Evolutionary conservation across 53 echinoderm and acorn worm species (phyloP), one percentile per base, ranked within the genome.

Genomic region (Pentamera pediparva): DNA sequence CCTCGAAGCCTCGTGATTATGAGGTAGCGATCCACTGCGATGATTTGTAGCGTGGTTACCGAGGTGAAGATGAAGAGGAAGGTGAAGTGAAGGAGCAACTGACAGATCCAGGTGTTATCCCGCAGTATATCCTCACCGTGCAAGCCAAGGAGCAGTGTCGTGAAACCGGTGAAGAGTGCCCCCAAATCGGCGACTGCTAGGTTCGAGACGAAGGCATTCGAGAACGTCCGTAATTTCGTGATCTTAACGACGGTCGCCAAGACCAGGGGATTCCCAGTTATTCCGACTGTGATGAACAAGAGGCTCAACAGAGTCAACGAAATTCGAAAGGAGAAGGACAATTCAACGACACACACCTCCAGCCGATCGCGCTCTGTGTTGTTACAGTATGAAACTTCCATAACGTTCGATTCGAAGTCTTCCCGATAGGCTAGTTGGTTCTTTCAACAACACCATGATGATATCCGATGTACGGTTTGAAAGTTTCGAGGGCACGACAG

Each of bases 31-130:
- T 72, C 73, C 34, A 72, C 73, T 20, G 73, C 73, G 38, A 72
- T 72, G 37, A 52, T 52, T 0, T 72, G 73, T 35, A 72, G 36
- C 3, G 73, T 72, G 5, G 52, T 52, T 21, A 72, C 22, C 24
- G 73, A 72, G 6, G 73, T 72, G 37, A 72, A 72, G 33, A 72
- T 22, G 18, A 72, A 72, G 4, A 72, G 27, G 26, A 72, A 72
- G 9, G 73, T 52, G n/a, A 72, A 7, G 21, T 72, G 73, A 1
- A 72, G 0, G 9, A 72, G 35, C 54, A 72, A 2, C 0, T 52
- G 31, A 20, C 73, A 72, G 20, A 72, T 30, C 35, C 31, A n/a
- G n/a, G n/a, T n/a, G 32, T 33, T n/a, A n/a, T 53, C 25, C 15
- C 29, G 13, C 35, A 72, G 7, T 22, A 32, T 49, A 3, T 47